These are phyloP conservation scores for Sandelia bainsii DNA, from an alignment of 2,797 vertebrate genomes.

Conservation along the genomic window DNA sequence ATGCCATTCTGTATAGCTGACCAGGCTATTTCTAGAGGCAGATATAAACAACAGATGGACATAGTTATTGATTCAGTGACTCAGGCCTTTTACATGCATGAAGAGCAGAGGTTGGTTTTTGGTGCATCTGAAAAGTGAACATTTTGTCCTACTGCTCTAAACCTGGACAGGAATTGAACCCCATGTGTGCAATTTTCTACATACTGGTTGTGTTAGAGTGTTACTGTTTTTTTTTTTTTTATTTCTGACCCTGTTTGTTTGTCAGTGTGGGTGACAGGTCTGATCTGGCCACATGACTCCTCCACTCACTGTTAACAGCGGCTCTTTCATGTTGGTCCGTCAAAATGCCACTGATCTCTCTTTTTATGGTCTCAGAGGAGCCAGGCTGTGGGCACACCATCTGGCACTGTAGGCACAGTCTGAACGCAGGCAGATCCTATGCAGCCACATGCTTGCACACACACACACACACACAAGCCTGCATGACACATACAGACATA, in stretches of 20 bases:
- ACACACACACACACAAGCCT: conserved; percentile 20
- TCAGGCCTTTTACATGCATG: conserved; percentile 43
- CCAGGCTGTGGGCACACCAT: conserved; percentile 62
- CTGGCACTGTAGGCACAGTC: conserved; percentile 64
- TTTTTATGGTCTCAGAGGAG: conserved; percentile 63
- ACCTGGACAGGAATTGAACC: not conserved
- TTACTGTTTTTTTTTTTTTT: conserved; percentile 10
- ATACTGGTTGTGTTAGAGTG: not conserved
- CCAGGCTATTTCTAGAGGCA: conserved; percentile 25
- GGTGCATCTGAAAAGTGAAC: conserved; percentile 25
- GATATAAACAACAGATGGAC: conserved; percentile 35
- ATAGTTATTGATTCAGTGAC: conserved; percentile 59
- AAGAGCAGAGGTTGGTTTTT: conserved; percentile 30
- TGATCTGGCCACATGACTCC: conserved; percentile 27
- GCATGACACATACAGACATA: conserved; percentile 31
- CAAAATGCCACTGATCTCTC: conserved; percentile 67
- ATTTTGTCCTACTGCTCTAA: conserved; percentile 10
- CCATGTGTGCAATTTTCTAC: not conserved
- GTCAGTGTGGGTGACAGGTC: conserved; percentile 28
- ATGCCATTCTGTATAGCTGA: conserved; percentile 24
- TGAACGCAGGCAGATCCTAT: conserved; percentile 42
- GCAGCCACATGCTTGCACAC: conserved; percentile 32
- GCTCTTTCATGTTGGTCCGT: conserved; percentile 55
- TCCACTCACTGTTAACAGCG: conserved; percentile 25
- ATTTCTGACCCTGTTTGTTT: conserved; percentile 28